Conservation (phyloP, 2,113 vertebrate species). For the Heterotilapia buettikoferi region DNA sequence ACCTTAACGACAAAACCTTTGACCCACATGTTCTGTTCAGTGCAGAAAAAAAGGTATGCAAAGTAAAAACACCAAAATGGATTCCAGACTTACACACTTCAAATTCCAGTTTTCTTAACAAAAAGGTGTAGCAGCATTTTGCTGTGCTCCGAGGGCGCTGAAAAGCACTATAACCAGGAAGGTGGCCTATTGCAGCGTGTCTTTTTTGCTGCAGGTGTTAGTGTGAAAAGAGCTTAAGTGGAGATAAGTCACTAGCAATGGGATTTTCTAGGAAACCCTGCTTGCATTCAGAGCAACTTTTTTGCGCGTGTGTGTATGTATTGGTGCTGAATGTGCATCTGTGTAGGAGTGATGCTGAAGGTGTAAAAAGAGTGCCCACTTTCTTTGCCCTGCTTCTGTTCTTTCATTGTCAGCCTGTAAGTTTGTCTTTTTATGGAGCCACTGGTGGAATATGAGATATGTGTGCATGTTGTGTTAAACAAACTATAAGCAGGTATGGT, state of each 20-base stretch:
- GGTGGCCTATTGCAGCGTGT: neutral
- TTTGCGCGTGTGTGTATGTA: neutral
- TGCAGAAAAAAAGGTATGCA: neutral
- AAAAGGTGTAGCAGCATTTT: neutral
- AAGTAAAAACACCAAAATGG: neutral
- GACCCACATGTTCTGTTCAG: neutral
- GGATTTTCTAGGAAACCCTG: conserved; percentile 12
- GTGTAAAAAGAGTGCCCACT: neutral
- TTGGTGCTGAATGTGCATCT: neutral
- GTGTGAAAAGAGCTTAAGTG: conserved; percentile 33
- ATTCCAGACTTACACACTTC: neutral
- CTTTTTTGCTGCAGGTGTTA: neutral
- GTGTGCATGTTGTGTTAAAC: neutral
- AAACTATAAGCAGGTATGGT: neutral
- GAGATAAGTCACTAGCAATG: neutral
- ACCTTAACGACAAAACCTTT: neutral
- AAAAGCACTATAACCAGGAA: neutral
- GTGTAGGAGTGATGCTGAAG: neutral
- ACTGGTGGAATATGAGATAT: neutral
- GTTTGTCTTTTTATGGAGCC: neutral
- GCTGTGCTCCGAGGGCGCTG: neutral
- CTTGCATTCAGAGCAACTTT: neutral
- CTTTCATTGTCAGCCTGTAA: neutral
- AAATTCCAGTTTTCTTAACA: neutral
- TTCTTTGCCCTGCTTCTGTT: neutral